Evolutionary conservation across 1,140 invertebrate genomes (phyloP).

Genomic region (Leptinotarsa lineolata): DNA sequence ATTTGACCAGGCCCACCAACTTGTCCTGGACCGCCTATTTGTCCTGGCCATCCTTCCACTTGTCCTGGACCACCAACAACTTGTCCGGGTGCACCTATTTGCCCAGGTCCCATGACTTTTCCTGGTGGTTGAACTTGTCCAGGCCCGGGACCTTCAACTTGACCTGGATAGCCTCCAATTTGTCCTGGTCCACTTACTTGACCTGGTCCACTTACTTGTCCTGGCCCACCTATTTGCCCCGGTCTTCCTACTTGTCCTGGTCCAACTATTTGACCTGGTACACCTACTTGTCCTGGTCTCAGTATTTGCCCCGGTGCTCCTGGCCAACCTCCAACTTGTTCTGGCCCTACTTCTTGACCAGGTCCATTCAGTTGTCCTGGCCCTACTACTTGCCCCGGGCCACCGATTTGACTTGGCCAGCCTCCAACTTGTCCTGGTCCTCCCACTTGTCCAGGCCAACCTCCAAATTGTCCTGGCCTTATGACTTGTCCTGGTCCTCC

Average conservation of each 20-base stretch:
- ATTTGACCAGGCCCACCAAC: constrained; percentile 16
- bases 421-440: constrained; percentile 26
- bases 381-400: background rate
- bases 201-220: constrained; percentile 13
- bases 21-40: constrained; percentile 25
- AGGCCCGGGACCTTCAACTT: constrained; percentile 1
- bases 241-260: constrained; percentile 31
- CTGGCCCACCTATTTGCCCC: constrained; percentile 24
- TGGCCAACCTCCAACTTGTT: constrained; percentile 21
- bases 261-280: constrained; percentile 20
- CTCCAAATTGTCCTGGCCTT: constrained; percentile 4
- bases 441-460: constrained; percentile 29
- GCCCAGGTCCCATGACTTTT: constrained; percentile 29
- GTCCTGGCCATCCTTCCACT: constrained; percentile 29
- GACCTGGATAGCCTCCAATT: constrained; percentile 29
- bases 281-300: constrained; percentile 21
- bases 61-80: constrained; percentile 2
- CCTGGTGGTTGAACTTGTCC: background rate
- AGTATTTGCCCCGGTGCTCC: background rate
- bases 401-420: background rate
- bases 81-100: constrained; percentile 29
- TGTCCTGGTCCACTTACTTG: constrained; percentile 31
- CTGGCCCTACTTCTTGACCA: constrained; percentile 31
- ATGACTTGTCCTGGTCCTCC: constrained; percentile 20
- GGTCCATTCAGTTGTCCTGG: background rate